A percentile compares a stretch with the other conserved stretches of the same genome.
Conservation (phyloP, 2,113 vertebrate species). For the Python bivittatus region DNA sequence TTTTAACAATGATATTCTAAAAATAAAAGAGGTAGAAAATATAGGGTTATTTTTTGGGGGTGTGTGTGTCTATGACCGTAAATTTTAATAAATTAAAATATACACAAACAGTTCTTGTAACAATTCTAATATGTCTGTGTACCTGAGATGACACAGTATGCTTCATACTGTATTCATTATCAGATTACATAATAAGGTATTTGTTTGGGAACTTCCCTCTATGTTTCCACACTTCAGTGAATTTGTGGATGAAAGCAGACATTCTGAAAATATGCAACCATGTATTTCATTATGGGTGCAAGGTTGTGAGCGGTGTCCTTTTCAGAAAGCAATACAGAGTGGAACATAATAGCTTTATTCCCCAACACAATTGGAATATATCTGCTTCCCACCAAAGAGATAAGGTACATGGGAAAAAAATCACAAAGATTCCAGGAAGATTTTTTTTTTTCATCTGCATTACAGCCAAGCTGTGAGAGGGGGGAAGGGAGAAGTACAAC, state of each 20-base stretch:
- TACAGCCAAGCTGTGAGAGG: background rate
- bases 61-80: background rate
- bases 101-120: background rate
- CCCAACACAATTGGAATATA: background rate
- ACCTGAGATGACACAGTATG: background rate
- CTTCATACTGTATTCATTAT: background rate
- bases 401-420: background rate
- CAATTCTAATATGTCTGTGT: background rate
- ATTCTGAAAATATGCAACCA: background rate
- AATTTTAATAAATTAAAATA: background rate
- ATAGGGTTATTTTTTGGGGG: background rate
- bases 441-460: background rate
- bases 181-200: background rate
- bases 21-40: slow-evolving; percentile 13
- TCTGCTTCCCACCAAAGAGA: background rate
- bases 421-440: background rate
- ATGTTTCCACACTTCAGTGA: background rate
- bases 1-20: slow-evolving; percentile 79
- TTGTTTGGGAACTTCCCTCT: background rate
- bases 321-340: background rate
- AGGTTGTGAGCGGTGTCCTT: background rate
- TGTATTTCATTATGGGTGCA: background rate
- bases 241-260: background rate
- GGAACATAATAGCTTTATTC: background rate
- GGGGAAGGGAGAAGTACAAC: background rate